Evolutionary conservation across 2,797 vertebrate species (phyloP).

Genomic region (Falco naumanni): DNA sequence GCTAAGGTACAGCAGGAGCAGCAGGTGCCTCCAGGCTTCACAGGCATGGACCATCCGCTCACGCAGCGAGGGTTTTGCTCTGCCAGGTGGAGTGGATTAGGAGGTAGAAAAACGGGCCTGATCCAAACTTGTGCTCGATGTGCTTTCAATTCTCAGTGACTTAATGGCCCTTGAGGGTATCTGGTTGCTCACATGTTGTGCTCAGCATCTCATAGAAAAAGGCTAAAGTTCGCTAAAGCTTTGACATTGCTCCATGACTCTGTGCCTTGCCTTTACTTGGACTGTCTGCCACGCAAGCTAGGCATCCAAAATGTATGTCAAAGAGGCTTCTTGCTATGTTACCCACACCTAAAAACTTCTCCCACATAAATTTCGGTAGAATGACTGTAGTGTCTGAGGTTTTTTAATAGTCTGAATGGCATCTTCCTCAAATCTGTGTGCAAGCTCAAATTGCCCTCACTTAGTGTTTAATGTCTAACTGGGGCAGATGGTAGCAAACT

Average conservation of each 20-base stretch:
- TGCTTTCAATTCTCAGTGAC: not conserved
- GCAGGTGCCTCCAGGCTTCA: conserved; percentile 1
- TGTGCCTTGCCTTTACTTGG: not conserved
- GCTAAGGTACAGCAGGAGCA: conserved; percentile 33
- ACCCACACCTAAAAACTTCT: not conserved
- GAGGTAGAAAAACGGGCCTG: not conserved
- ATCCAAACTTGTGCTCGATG: not conserved
- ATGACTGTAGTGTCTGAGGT: not conserved
- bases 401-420: not conserved
- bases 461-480: not conserved
- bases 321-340: not conserved
- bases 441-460: not conserved
- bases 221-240: not conserved
- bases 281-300: not conserved
- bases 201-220: not conserved
- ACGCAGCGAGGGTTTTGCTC: not conserved
- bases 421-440: not conserved
- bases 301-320: not conserved
- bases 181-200: not conserved
- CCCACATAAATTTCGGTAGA: not conserved
- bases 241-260: not conserved
- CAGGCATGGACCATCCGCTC: not conserved
- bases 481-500: not conserved
- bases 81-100: not conserved
- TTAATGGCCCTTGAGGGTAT: not conserved